Conservation (phyloP, 2,888 invertebrate species). For the Leptinotarsa rubiginosa region DNA sequence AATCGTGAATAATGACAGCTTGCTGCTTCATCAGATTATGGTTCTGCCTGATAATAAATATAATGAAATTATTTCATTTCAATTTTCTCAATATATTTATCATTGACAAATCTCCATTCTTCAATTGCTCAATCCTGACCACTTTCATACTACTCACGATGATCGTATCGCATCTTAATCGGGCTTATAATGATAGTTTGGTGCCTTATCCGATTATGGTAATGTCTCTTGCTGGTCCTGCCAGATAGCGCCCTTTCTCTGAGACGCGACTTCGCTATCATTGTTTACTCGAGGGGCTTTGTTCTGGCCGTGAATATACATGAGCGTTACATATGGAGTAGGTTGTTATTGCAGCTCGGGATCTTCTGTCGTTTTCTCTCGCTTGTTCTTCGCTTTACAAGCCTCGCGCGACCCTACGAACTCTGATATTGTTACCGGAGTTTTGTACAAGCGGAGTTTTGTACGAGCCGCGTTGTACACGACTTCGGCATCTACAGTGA, state of each 20-base stretch:
- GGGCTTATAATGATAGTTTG: constrained; percentile 62
- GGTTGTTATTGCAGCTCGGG: constrained; percentile 59
- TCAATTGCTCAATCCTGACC: constrained; percentile 45
- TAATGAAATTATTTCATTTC: too few species aligned
- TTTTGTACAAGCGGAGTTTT: constrained; percentile 38
- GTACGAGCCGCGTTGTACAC: constrained; percentile 24
- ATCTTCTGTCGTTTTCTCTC: constrained; percentile 42
- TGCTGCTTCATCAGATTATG: constrained; percentile 65
- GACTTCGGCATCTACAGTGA: background rate
- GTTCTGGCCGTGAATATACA: constrained; percentile 66
- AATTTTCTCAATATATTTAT: too few species aligned
- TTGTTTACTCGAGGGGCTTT: constrained; percentile 65
- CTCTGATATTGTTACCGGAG: constrained; percentile 54
- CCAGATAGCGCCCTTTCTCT: constrained; percentile 60
- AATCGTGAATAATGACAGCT: constrained; percentile 63
- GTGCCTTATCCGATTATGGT: constrained; percentile 66
- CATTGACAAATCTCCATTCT: background rate
- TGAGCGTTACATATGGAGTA: constrained; percentile 67
- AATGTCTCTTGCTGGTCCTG: constrained; percentile 63
- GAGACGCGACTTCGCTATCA: constrained; percentile 56
- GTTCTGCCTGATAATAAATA: constrained; percentile 55
- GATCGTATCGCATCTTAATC: constrained; percentile 58
- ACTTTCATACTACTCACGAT: constrained; percentile 43
- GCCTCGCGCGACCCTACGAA: constrained; percentile 51
- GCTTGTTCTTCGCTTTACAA: constrained; percentile 37